Evolutionary conservation across 30 jellyfish, hydroid and myxozoan genomes (phyloP).

Genomic region (Hydra vulgaris): DNA sequence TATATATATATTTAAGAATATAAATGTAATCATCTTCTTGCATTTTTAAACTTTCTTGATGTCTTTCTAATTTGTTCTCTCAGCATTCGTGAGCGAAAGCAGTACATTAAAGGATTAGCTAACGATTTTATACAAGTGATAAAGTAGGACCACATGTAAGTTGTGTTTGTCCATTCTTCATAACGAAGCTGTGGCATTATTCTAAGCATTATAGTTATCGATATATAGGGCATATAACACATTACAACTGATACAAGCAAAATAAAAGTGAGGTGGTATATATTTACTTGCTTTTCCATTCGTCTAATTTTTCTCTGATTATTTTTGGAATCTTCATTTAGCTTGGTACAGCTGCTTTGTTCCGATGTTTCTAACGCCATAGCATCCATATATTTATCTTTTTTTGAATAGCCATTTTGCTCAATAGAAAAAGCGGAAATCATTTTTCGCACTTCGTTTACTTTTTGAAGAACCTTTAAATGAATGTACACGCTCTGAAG

Average conservation of each 20-base stretch:
- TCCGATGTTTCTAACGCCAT: background rate
- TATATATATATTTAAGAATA: no score
- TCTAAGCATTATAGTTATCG: background rate
- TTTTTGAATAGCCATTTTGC: background rate
- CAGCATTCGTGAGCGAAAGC: conserved; percentile 8
- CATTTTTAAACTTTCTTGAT: background rate
- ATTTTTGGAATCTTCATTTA: background rate
- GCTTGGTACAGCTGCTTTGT: background rate
- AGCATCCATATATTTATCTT: background rate
- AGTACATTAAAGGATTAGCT: conserved; percentile 12
- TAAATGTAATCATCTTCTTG: background rate
- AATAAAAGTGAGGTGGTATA: background rate
- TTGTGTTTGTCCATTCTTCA: background rate
- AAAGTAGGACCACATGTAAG: conserved; percentile 17
- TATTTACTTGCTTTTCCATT: background rate
- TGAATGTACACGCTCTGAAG: background rate
- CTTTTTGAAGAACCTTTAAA: background rate
- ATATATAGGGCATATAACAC: background rate
- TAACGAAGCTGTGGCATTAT: background rate
- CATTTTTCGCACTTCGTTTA: background rate
- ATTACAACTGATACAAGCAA: background rate
- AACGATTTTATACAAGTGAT: background rate
- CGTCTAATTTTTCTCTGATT: background rate
- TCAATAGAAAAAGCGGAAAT: background rate
- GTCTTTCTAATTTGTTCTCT: background rate